Conservation (phyloP, 2,797 vertebrate species). For the Tragopan temminckii region DNA sequence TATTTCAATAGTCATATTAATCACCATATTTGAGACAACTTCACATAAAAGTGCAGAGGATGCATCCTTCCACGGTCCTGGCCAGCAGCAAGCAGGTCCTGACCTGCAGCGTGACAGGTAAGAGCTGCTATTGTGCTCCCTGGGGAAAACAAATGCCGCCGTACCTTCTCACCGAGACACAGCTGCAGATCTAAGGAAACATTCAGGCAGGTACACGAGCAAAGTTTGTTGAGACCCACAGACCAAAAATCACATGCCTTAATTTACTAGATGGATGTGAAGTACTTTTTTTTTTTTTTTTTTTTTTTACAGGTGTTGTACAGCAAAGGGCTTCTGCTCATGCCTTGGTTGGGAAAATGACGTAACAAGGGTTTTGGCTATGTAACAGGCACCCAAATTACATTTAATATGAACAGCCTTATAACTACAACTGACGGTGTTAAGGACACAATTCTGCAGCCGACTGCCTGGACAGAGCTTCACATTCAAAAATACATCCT, state of each 20-base stretch:
- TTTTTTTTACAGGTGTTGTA: constrained; percentile 46
- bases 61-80: constrained; percentile 20
- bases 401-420: constrained; percentile 36
- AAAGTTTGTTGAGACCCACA: constrained; percentile 66
- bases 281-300: not conserved
- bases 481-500: constrained; percentile 1
- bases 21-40: constrained; percentile 68
- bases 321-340: constrained; percentile 70
- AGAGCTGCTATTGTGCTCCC: constrained; percentile 28
- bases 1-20: constrained; percentile 74
- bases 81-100: constrained; percentile 29
- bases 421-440: not conserved
- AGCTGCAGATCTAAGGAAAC: constrained; percentile 58
- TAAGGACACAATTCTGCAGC: constrained; percentile 54
- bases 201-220: constrained; percentile 68
- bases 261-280: constrained; percentile 50
- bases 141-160: constrained; percentile 20
- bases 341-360: constrained; percentile 64
- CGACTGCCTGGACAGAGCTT: constrained; percentile 42
- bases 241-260: constrained; percentile 70
- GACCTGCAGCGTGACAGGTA: not conserved
- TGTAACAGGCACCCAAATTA: constrained; percentile 63
- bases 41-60: constrained; percentile 64
- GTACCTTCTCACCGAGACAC: not conserved
- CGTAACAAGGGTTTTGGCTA: constrained; percentile 62